phyloP scores from a whole-genome alignment of 1,140 invertebrate species.

The Pseudomyrmex sp. region DNA sequence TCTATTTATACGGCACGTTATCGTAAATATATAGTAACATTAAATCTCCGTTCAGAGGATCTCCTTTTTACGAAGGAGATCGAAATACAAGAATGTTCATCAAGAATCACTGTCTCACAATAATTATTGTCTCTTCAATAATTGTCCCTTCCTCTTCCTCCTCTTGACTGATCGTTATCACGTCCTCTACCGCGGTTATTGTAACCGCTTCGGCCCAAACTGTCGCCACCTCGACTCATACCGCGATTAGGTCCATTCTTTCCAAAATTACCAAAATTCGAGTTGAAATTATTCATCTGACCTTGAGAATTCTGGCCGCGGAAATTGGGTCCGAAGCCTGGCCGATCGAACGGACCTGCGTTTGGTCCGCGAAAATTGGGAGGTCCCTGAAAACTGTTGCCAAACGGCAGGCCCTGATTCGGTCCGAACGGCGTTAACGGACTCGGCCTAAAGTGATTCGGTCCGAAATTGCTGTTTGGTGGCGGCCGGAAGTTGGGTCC shows the following conservation, averaged over 20 bases:
- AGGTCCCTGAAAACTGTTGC: slow-evolving; percentile 77
- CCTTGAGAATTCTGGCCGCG: slow-evolving; percentile 72
- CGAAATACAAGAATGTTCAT: slow-evolving; percentile 3
- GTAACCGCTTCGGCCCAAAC: slow-evolving; percentile 76
- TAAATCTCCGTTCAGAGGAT: neutral
- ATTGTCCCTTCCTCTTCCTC: slow-evolving; percentile 78
- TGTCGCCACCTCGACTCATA: slow-evolving; percentile 77
- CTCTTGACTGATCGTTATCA: slow-evolving; percentile 78
- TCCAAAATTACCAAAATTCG: slow-evolving; percentile 73
- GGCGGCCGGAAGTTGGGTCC: slow-evolving; percentile 75
- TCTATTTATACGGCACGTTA: neutral
- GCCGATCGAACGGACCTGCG: slow-evolving; percentile 77
- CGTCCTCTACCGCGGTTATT: slow-evolving; percentile 79
- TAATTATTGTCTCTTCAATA: slow-evolving; percentile 69
- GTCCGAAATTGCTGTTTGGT: slow-evolving; percentile 80
- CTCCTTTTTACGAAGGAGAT: neutral
- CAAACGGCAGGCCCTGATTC: slow-evolving; percentile 74
- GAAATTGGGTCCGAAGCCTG: slow-evolving; percentile 79
- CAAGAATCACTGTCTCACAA: slow-evolving; percentile 5
- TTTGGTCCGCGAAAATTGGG: slow-evolving; percentile 79
- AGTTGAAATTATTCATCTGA: slow-evolving; percentile 72
- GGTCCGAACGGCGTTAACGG: slow-evolving; percentile 77
- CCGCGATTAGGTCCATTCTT: slow-evolving; percentile 78
- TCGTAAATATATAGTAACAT: neutral
- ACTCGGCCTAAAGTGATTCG: slow-evolving; percentile 79